phyloP scores from a whole-genome alignment of 2,797 vertebrate genomes.

The Thamnophis elegans region DNA sequence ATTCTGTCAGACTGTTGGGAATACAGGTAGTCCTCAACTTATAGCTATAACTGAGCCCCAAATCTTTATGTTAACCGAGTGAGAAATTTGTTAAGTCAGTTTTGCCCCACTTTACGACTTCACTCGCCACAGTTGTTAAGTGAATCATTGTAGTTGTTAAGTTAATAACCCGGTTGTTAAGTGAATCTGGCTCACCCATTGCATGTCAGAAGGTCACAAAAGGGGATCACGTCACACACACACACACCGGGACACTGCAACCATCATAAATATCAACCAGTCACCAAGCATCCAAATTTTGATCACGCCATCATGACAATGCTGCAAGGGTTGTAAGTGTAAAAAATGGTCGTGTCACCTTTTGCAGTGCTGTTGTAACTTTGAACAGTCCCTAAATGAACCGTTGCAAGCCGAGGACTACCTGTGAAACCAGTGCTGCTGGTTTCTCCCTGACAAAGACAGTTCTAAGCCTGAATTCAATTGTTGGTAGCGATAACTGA shows the following conservation, averaged over 20 bases:
- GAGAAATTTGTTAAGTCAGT: not conserved
- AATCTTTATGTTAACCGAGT: too few species aligned
- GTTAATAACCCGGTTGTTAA: not conserved
- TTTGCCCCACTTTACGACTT: not conserved
- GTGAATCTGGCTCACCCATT: not conserved
- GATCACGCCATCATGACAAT: too few species aligned
- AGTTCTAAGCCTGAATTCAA: not conserved
- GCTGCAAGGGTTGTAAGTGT: too few species aligned
- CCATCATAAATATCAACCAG: too few species aligned
- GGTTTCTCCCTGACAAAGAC: not conserved
- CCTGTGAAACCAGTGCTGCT: not conserved
- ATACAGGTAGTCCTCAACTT: not conserved
- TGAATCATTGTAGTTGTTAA: not conserved
- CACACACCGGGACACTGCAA: too few species aligned
- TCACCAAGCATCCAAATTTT: too few species aligned
- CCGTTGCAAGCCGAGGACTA: too few species aligned
- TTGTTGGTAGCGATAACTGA: not conserved
- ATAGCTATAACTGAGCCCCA: not conserved
- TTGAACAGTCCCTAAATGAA: too few species aligned
- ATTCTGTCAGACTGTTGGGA: not conserved
- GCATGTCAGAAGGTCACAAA: not conserved
- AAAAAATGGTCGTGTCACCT: too few species aligned
- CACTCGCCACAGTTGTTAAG: not conserved
- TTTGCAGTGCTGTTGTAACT: too few species aligned
- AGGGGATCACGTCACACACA: too few species aligned